Evolutionary conservation across 2,888 invertebrate species (phyloP), one percentile per base, ranked within the genome.

Genomic region (Mesochorus sp.): DNA sequence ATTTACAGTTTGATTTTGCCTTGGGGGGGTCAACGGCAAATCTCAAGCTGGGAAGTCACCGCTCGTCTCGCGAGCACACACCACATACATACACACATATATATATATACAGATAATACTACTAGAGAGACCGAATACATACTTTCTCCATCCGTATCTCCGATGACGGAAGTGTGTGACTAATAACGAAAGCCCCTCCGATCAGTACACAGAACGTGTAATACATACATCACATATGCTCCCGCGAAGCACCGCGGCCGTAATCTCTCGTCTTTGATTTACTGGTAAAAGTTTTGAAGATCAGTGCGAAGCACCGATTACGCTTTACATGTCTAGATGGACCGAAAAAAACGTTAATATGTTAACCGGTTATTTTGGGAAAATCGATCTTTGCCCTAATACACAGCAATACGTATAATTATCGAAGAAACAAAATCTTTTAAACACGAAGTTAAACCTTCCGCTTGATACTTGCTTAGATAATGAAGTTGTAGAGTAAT

Each of bases 81-180:
- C 21, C 10, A 10, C 8, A 8, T 19, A 6, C 10, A 17, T 17
- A 14, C 61, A 61, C 76, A 74, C 76, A 59, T 14, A 62, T 78
- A 77, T n/a, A n/a, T n/a, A n/a, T n/a, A n/a, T n/a, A n/a, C n/a
- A n/a, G n/a, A n/a, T n/a, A n/a, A n/a, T n/a, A n/a, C n/a, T n/a
- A n/a, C n/a, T n/a, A n/a, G n/a, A n/a, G n/a, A n/a, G n/a, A 26
- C 51, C 68, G 62, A 72, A 77, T 77, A 77, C 77, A 77, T 77
- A 77, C 77, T 77, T 77, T 77, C 77, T 73, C 74, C 70, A 39
- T 71, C 42, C 71, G 51, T 64, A 57, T 31, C 67, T 53, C 49
- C 42, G 67, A 62, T 73, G 68, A 62, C 67, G 77, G 73, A 77
- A 77, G 77, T 73, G 31, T 42, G 39, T 51, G 55, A 70, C 57